Conservation (phyloP, 2,113 vertebrate genomes). For the Equus przewalskii region DNA sequence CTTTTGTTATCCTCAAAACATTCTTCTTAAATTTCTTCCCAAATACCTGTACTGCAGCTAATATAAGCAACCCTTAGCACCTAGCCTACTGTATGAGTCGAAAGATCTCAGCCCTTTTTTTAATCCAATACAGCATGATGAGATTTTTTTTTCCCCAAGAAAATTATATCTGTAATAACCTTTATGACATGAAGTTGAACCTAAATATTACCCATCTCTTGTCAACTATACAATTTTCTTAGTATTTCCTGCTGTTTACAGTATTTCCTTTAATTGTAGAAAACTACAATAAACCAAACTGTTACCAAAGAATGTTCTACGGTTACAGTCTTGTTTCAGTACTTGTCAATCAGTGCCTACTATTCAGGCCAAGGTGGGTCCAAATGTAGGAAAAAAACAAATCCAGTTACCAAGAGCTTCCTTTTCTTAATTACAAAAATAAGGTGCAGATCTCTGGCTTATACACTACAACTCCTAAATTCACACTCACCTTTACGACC, state of each 20-base stretch:
- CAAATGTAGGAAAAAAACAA: neutral
- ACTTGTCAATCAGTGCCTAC: neutral
- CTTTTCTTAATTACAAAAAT: constrained; percentile 37
- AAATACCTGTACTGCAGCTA: neutral
- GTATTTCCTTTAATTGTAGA: constrained; percentile 15
- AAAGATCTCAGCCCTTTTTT: neutral
- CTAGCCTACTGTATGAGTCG: neutral
- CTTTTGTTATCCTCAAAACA: neutral
- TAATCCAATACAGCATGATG: neutral
- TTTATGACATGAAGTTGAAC: neutral
- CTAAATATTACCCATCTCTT: neutral
- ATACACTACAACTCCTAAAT: neutral
- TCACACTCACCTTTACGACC: constrained; percentile 93
- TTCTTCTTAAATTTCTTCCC: neutral
- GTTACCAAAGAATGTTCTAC: neutral
- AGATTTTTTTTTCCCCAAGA: neutral
- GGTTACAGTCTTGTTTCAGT: neutral
- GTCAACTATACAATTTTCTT: neutral
- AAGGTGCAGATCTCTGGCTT: neutral
- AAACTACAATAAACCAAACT: neutral
- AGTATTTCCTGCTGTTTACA: neutral
- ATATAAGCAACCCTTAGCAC: constrained; percentile 23
- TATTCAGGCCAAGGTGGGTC: neutral
- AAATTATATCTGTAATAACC: constrained; percentile 43
- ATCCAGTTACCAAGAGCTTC: neutral